Evolutionary conservation across 2,888 invertebrate genomes (phyloP).

Genomic region (Lissonota sp.): DNA sequence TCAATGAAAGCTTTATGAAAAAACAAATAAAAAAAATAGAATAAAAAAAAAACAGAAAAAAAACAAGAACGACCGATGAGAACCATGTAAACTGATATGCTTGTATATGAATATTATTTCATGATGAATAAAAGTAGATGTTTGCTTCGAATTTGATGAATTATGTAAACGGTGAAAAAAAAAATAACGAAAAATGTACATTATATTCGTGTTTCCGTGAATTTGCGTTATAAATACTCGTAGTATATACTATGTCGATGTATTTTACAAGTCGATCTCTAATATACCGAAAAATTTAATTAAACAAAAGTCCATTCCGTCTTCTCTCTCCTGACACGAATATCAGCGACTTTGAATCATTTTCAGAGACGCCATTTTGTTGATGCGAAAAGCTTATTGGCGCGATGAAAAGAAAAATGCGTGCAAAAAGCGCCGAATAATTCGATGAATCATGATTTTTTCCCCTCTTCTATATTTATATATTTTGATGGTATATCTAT

Average conservation of each 20-base stretch:
- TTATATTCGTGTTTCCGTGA: slow-evolving; percentile 36
- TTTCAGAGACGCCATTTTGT: not conserved
- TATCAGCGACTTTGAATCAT: not conserved
- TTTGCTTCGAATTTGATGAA: slow-evolving; percentile 76
- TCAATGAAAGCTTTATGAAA: slow-evolving; percentile 58
- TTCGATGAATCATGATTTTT: slow-evolving; percentile 25
- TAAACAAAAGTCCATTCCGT: not conserved
- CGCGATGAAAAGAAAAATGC: not conserved
- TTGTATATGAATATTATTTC: slow-evolving; percentile 81
- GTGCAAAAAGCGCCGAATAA: slow-evolving; percentile 9
- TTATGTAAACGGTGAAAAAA: slow-evolving; percentile 63
- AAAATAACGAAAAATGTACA: slow-evolving; percentile 41
- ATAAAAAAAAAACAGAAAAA: slow-evolving; percentile 59
- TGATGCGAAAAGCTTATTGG: not conserved
- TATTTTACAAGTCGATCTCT: slow-evolving; percentile 75
- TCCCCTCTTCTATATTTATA: not conserved
- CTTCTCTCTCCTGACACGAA: no score
- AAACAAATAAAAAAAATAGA: slow-evolving; percentile 66
- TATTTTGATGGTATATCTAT: not conserved
- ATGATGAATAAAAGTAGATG: slow-evolving; percentile 80
- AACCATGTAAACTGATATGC: slow-evolving; percentile 76
- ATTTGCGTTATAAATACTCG: slow-evolving; percentile 72
- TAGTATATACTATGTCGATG: slow-evolving; percentile 70
- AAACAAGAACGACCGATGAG: slow-evolving; percentile 57
- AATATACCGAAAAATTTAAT: slow-evolving; percentile 64